These are phyloP conservation scores for Raja brachyura DNA, from an alignment of 2,113 vertebrate genomes.

Conservation along the genomic window DNA sequence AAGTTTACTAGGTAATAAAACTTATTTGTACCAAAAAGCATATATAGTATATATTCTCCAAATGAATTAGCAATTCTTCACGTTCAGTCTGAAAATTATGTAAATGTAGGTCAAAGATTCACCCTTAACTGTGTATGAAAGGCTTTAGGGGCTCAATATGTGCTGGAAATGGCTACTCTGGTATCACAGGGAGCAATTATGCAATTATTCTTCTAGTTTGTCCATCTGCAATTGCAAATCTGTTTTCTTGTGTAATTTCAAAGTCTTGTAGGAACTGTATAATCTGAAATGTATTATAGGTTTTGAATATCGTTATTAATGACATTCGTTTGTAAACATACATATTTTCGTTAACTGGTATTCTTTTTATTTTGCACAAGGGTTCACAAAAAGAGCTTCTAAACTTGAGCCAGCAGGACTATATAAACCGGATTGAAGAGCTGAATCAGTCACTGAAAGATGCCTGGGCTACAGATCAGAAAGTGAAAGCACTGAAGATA, in stretches of 20 bases:
- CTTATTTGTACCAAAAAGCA: neutral
- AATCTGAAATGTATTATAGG: neutral
- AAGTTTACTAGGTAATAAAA: neutral
- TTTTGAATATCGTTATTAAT: neutral
- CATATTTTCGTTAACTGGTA: constrained; percentile 19
- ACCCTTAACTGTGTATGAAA: neutral
- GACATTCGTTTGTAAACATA: neutral
- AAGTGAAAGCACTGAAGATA: constrained; percentile 96
- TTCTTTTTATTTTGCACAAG: constrained; percentile 51
- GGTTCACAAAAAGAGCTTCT: constrained; percentile 89
- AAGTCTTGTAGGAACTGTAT: neutral
- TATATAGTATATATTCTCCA: neutral
- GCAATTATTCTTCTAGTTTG: too few relatives aligned
- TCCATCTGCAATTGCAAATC: neutral
- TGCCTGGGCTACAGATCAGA: constrained; percentile 94
- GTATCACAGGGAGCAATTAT: too few relatives aligned
- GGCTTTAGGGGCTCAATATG: too few relatives aligned
- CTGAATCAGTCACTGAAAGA: constrained; percentile 94
- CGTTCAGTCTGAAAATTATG: neutral
- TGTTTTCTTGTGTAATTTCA: neutral
- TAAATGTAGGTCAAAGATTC: neutral
- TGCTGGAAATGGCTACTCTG: too few relatives aligned
- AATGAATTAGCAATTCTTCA: neutral
- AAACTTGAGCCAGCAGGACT: constrained; percentile 95
- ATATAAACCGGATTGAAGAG: constrained; percentile 89